Conservation (phyloP, 1,140 invertebrate species). For the Augochlora pura region DNA sequence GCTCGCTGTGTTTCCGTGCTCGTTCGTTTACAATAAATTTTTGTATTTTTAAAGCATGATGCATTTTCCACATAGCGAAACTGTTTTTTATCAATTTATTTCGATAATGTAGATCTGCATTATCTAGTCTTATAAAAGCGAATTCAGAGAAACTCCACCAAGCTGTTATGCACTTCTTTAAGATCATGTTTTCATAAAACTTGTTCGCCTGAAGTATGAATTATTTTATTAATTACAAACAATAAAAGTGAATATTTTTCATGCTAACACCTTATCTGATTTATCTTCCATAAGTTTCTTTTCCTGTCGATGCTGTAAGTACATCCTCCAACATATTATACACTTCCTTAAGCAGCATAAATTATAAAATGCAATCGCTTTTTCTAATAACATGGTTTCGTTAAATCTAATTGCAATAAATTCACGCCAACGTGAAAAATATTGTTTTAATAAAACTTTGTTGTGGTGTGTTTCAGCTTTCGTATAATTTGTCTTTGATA, state of each 20-base stretch:
- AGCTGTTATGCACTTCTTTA: neutral
- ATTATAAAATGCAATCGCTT: neutral
- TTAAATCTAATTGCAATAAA: neutral
- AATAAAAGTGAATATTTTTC: neutral
- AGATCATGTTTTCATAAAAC: neutral
- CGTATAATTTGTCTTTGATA: neutral
- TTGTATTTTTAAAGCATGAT: constrained; percentile 7
- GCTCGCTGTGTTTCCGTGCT: neutral
- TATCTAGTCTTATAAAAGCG: neutral
- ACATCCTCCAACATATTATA: constrained; percentile 17
- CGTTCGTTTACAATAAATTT: neutral
- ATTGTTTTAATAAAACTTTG: constrained; percentile 2
- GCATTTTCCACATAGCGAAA: constrained; percentile 10
- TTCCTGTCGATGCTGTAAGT: neutral
- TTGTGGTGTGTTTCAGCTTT: neutral
- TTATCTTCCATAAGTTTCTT: neutral
- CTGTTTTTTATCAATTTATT: constrained; percentile 18
- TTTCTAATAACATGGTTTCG: neutral
- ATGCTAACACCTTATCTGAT: neutral
- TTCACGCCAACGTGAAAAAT: constrained; percentile 14
- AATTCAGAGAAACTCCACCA: constrained; percentile 21
- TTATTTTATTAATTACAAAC: neutral
- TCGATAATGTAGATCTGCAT: neutral
- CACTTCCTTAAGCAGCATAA: constrained; percentile 14
- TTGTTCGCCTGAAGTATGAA: constrained; percentile 9